These are phyloP conservation scores for Halictus ligatus DNA, from an alignment of 2,888 invertebrate species.

Conservation along the genomic window DNA sequence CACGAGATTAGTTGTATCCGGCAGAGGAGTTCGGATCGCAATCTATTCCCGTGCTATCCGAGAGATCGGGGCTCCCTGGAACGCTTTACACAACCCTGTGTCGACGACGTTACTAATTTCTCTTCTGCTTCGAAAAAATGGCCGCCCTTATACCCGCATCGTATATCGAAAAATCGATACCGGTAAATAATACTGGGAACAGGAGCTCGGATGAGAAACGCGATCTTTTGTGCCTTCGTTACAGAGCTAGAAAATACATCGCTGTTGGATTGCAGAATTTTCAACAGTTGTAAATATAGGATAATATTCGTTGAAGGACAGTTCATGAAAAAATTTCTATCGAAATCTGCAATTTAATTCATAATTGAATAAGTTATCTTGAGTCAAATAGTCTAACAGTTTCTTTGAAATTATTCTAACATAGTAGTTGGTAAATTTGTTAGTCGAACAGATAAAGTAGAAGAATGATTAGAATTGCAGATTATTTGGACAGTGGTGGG, in stretches of 20 bases:
- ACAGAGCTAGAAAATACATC: neutral
- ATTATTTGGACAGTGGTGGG: neutral
- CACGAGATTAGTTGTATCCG: constrained; percentile 38
- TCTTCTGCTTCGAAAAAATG: constrained; percentile 1
- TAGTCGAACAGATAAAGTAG: neutral
- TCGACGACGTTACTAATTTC: constrained; percentile 8
- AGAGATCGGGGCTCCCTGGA: neutral
- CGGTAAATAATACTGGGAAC: neutral
- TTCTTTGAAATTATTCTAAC: too few relatives aligned
- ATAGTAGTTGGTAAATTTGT: neutral
- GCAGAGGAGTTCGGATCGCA: constrained; percentile 16
- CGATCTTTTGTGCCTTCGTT: neutral
- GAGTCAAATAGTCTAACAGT: too few relatives aligned
- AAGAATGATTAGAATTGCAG: neutral
- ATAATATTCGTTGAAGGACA: neutral
- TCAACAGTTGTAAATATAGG: neutral
- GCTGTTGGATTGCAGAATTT: neutral
- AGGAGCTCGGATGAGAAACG: neutral
- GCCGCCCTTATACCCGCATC: neutral
- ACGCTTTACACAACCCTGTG: neutral
- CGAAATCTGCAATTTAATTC: too few relatives aligned
- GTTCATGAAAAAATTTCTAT: too few relatives aligned
- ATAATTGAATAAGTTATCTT: too few relatives aligned
- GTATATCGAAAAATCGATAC: neutral
- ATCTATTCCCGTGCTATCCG: constrained; percentile 2